Evolutionary conservation across 2,113 vertebrate genomes (phyloP).

Genomic region (Aldabrachelys gigantea): DNA sequence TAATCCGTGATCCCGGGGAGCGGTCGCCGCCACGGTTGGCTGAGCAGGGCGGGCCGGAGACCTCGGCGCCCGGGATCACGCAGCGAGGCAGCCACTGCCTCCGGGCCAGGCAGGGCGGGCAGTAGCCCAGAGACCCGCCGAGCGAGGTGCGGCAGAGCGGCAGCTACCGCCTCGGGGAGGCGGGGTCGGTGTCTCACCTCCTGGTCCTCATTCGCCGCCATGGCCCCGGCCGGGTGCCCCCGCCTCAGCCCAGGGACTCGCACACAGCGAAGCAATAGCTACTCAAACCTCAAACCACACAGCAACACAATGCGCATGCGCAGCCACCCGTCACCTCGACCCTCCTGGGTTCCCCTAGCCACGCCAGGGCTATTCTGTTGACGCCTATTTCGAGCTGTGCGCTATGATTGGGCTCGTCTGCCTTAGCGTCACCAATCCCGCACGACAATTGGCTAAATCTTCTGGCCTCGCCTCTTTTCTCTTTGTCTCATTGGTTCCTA

Average conservation of each 20-base stretch:
- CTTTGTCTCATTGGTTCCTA: not conserved
- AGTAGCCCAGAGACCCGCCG: too few relatives aligned
- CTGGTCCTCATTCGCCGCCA: conserved; percentile 95
- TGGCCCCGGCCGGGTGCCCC: conserved; percentile 44
- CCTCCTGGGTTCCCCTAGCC: not conserved
- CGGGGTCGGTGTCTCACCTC: conserved; percentile 79
- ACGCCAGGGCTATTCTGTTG: not conserved
- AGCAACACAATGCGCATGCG: not conserved
- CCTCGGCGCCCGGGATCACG: too few relatives aligned
- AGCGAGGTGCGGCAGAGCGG: too few relatives aligned
- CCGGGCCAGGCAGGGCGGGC: too few relatives aligned
- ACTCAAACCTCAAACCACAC: not conserved
- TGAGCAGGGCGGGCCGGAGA: too few relatives aligned
- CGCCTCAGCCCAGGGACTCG: not conserved
- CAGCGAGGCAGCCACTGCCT: too few relatives aligned
- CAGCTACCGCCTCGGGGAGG: too few relatives aligned
- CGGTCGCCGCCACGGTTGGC: too few relatives aligned
- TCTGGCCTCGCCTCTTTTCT: not conserved
- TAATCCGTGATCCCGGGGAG: too few relatives aligned
- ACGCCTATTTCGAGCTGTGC: too few relatives aligned
- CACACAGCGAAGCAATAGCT: not conserved
- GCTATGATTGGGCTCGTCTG: not conserved
- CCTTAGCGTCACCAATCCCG: accelerated
- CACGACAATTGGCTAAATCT: conserved; percentile 29
- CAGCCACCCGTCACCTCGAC: not conserved